Conservation (phyloP, 2,797 vertebrate genomes). For the Pampus argenteus region DNA sequence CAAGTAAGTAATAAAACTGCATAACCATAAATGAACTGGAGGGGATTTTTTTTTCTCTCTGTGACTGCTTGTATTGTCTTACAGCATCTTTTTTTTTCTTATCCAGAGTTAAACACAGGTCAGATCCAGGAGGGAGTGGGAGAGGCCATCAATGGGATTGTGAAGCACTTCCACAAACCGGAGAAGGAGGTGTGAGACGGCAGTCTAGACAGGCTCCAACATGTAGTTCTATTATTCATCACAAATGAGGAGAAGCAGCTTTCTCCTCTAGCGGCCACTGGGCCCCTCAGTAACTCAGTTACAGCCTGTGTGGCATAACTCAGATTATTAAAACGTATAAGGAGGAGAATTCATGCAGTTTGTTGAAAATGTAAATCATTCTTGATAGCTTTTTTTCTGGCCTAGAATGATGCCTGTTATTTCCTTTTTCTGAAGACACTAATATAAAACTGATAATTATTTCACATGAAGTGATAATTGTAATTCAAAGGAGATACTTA, state of each 20-base stretch:
- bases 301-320: not conserved
- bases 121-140: conserved; percentile 99
- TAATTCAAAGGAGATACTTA: conserved; percentile 36
- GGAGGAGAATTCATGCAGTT: not conserved
- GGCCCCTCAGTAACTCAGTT: conserved; percentile 21
- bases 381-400: not conserved
- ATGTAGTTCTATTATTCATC: conserved; percentile 79
- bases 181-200: conserved; percentile 95
- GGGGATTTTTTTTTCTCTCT: conserved; percentile 3
- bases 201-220: conserved; percentile 74
- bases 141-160: conserved; percentile 98
- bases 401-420: conserved; percentile 1
- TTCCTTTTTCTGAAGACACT: conserved; percentile 5
- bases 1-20: conserved; percentile 87
- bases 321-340: conserved; percentile 22
- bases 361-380: not conserved
- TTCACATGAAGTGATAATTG: conserved; percentile 17
- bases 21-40: not conserved
- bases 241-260: conserved; percentile 45
- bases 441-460: conserved; percentile 29
- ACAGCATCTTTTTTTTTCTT: conserved; percentile 36
- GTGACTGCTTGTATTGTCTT: conserved; percentile 21
- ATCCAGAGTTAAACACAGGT: conserved; percentile 95
- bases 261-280: conserved; percentile 52
- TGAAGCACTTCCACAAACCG: conserved; percentile 99